phyloP scores from a whole-genome alignment of 2,888 invertebrate genomes.

The Strigamia maritima region DNA sequence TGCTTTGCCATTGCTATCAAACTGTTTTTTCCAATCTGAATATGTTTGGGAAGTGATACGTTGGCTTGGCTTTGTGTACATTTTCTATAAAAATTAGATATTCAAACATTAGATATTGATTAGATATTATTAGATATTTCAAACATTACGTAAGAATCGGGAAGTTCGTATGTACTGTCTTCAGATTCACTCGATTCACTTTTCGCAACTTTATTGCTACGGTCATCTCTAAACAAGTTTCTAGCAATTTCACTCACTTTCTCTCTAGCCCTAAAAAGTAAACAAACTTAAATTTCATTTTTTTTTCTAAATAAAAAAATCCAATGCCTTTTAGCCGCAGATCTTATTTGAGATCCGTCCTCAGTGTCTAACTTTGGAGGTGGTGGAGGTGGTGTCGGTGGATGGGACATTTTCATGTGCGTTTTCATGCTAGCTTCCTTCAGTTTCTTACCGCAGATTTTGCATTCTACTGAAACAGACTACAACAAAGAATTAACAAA shows the following conservation, averaged over 20 bases:
- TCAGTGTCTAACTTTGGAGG: not conserved
- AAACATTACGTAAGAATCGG: not conserved
- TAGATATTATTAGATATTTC: not conserved
- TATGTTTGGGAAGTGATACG: not conserved
- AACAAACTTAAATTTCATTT: not conserved
- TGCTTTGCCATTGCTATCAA: not conserved
- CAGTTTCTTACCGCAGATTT: constrained; percentile 39
- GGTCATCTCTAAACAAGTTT: not conserved
- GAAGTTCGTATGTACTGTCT: not conserved
- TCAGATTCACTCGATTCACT: not conserved
- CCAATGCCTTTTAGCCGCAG: not conserved
- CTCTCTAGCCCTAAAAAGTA: constrained; percentile 9
- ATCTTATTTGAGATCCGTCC: not conserved
- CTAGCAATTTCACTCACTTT: constrained; percentile 35
- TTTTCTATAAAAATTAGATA: not conserved
- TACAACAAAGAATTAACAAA: not conserved
- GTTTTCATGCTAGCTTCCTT: constrained; percentile 36
- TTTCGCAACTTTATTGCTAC: not conserved
- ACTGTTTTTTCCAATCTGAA: not conserved
- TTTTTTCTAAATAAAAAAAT: not conserved
- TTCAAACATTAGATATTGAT: not conserved
- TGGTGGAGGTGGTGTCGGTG: constrained; percentile 31
- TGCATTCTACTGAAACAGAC: constrained; percentile 15
- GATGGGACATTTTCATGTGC: constrained; percentile 39
- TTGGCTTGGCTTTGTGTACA: not conserved